Evolutionary conservation across 2,888 invertebrate genomes (phyloP).

Genomic region (Peribatodes rhomboidaria): DNA sequence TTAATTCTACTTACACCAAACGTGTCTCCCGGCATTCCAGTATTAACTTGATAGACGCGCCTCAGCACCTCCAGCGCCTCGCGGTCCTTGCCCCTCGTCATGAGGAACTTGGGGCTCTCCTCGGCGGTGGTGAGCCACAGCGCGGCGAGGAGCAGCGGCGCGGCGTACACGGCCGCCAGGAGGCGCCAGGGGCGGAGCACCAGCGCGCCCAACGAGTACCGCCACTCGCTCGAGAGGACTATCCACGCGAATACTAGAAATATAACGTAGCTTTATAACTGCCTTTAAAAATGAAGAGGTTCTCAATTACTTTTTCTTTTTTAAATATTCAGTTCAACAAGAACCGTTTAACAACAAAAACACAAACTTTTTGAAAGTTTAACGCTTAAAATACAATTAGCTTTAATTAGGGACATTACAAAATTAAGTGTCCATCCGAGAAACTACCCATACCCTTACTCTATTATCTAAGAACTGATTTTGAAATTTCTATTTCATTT

Average conservation of each 20-base stretch:
- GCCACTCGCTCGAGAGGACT: slow-evolving; percentile 86
- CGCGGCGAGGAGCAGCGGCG: slow-evolving; percentile 85
- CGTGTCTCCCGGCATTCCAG: slow-evolving; percentile 58
- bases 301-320: no score
- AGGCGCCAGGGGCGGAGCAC: slow-evolving; percentile 90
- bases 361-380: no score
- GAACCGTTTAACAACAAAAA: no score
- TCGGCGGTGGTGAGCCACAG: slow-evolving; percentile 77
- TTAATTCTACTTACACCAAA: slow-evolving; percentile 66
- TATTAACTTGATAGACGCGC: slow-evolving; percentile 68
- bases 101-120: slow-evolving; percentile 93
- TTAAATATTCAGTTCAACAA: no score
- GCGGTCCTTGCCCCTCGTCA: slow-evolving; percentile 86
- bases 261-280: neutral
- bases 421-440: no score
- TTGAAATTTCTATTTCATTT: no score
- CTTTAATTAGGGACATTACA: no score
- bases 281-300: no score
- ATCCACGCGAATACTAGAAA: slow-evolving; percentile 88
- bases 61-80: slow-evolving; percentile 83
- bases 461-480: no score
- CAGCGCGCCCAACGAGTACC: slow-evolving; percentile 64
- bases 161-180: slow-evolving; percentile 88
- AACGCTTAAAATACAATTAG: no score
- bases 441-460: no score